Base-by-base conservation (phyloP, 2,888 invertebrate genomes). In the Gryllus longicercus region DNA sequence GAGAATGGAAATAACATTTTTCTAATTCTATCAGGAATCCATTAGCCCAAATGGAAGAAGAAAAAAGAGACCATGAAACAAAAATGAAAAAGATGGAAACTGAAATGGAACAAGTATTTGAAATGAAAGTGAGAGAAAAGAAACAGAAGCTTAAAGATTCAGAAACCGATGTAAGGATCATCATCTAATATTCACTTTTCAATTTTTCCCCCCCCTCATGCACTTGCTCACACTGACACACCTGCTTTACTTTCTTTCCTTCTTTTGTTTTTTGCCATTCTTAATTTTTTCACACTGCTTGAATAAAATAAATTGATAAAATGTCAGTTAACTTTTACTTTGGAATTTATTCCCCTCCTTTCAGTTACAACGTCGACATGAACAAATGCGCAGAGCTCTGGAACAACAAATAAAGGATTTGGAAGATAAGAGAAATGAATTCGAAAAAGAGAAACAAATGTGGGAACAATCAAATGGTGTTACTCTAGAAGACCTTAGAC, bases 11-110 rank as follows among this genome's bases (percentile, higher is more conserved):
- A 38, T 38, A 38, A 38, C 38, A 38, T 38, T 38, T 38, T 82
- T 88, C 87, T 86, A 87, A 18, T n/a, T 63, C n/a, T n/a, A n/a
- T 63, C 88, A 96, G 96, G 92, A 99, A 99, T 89, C 99, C 99
- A 77, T 90, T 99, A 86, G 96, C 98, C 80, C 98, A 98, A 88
- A 96, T 99, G 94, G 99, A 99, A 87, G 98, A 98, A 87, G 99
- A 99, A 87, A 97, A 97, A 87, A 92, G 95, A 82, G 97, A 98
- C 85, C 98, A 99, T 85, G 97, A 98, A 87, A 91, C 93, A 83
- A 97, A 97, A 88, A 96, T 98, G 95, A 98, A 98, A 89, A 98
- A 98, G 87, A 97, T 97, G 96, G 98, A 99, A 88, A 93, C 94
- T 75, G 98, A 98, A 88, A 97, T 99, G 97, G 98, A 99, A 87